Conservation (phyloP, 2,797 vertebrate species). For the Rhynchonycteris naso region DNA sequence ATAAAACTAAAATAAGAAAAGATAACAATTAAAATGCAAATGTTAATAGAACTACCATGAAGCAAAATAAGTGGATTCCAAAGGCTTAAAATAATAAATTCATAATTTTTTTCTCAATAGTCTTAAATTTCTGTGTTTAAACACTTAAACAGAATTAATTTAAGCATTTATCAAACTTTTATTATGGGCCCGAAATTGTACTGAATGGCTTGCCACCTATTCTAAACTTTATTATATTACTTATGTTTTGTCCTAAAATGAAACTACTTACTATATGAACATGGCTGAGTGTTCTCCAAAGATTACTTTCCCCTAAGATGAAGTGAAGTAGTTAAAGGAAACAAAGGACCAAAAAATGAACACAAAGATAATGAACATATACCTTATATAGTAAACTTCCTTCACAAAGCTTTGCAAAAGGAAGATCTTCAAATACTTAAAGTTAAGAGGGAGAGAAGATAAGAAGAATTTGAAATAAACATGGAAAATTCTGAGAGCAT, state of each 20-base stretch:
- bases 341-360: constrained; percentile 1
- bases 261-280: constrained; percentile 46
- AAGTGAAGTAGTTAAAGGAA: constrained; percentile 33
- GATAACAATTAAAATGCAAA: constrained; percentile 26
- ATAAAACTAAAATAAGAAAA: constrained; percentile 41
- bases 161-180: constrained; percentile 41
- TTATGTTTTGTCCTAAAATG: constrained; percentile 45
- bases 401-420: constrained; percentile 22
- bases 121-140: constrained; percentile 41
- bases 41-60: constrained; percentile 33
- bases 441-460: neutral
- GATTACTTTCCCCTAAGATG: constrained; percentile 24
- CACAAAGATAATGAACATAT: constrained; percentile 26
- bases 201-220: neutral
- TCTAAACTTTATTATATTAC: constrained; percentile 28
- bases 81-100: constrained; percentile 38
- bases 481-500: neutral
- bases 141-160: constrained; percentile 38
- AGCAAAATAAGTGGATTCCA: constrained; percentile 5
- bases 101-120: constrained; percentile 26
- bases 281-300: neutral
- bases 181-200: neutral
- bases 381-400: neutral
- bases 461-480: constrained; percentile 26
- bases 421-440: constrained; percentile 9